Percentiles rank a stretch among this genome's conserved stretches.
Evolutionary conservation across 1,140 invertebrate genomes (phyloP).

Genomic region (Cotesia glomerata): DNA sequence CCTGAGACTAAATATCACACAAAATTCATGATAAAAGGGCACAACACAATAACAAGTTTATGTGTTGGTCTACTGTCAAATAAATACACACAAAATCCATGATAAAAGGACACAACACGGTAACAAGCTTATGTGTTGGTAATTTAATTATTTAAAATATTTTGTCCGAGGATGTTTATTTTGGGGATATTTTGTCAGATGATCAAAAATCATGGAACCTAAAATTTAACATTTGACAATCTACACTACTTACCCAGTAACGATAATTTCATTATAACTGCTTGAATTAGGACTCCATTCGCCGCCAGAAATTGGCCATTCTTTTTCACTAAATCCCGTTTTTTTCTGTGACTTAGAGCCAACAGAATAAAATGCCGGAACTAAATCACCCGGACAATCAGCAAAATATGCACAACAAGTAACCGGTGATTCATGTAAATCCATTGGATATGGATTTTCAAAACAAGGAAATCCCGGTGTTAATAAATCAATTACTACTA

Average conservation of each 20-base stretch:
- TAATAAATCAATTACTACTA: conserved; percentile 96
- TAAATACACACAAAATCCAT: no score
- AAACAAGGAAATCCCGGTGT: conserved; percentile 96
- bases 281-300: conserved; percentile 92
- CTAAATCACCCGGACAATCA: conserved; percentile 96
- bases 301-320: conserved; percentile 96
- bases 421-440: conserved; percentile 96
- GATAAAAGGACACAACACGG: no score
- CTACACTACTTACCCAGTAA: conserved; percentile 78
- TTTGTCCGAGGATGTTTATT: no score
- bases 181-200: no score
- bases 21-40: no score
- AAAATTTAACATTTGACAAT: conserved; percentile 1
- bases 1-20: no score
- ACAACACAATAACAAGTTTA: no score
- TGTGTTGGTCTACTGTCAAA: no score
- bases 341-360: conserved; percentile 77
- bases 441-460: conserved; percentile 99
- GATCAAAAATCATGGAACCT: no score
- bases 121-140: no score
- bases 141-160: no score
- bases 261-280: conserved; percentile 95
- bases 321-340: conserved; percentile 90
- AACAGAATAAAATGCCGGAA: conserved; percentile 90
- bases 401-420: conserved; percentile 96